Percentiles rank a stretch among this genome's conserved stretches.
Conservation (phyloP, 2,888 invertebrate genomes). For the Heliconius ethilla region DNA sequence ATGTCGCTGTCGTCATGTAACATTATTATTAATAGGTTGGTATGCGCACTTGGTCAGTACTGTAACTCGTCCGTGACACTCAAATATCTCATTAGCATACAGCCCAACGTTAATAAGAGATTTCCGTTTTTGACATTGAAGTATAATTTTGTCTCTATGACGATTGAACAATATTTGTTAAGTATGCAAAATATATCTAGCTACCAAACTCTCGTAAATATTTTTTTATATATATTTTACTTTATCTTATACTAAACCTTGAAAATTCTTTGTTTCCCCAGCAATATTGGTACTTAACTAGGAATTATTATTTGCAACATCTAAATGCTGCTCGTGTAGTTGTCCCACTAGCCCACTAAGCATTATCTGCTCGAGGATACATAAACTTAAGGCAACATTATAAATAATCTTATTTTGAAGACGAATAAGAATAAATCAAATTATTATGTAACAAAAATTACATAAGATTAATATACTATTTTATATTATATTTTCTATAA, state of each 20-base stretch:
- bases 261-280: background rate
- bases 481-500: background rate
- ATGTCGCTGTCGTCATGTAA: constrained; percentile 35
- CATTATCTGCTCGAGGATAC: constrained; percentile 47
- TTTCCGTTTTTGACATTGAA: constrained; percentile 55
- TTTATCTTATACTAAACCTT: too few species aligned
- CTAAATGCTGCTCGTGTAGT: constrained; percentile 59
- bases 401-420: constrained; percentile 35
- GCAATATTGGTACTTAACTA: background rate
- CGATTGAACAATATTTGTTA: constrained; percentile 5
- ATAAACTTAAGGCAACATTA: constrained; percentile 42
- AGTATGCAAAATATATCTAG: background rate
- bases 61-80: constrained; percentile 54
- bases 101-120: constrained; percentile 50
- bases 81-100: constrained; percentile 59
- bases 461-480: background rate
- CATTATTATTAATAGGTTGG: constrained; percentile 41
- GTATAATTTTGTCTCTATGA: constrained; percentile 44
- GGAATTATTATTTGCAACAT: constrained; percentile 56
- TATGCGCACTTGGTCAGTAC: constrained; percentile 41
- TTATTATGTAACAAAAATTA: background rate
- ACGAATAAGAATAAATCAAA: background rate
- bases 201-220: too few species aligned
- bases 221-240: too few species aligned
- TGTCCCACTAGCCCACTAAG: constrained; percentile 60